Evolutionary conservation across 2,113 vertebrate genomes (phyloP).

Genomic region (Bothrops jararaca): DNA sequence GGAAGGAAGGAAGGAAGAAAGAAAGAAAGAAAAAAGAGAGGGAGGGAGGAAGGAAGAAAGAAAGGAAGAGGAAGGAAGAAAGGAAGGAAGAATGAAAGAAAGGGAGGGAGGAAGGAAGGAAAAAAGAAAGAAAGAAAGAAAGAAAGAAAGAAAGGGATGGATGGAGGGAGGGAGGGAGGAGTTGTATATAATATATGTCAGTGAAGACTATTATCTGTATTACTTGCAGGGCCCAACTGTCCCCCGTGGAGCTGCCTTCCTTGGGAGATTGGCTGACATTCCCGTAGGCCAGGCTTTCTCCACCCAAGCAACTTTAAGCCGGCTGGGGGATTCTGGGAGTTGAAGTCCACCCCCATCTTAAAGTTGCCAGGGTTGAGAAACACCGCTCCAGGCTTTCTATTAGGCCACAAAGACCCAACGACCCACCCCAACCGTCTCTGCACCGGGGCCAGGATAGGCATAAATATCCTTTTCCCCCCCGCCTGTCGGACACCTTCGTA

Average conservation of each 20-base stretch:
- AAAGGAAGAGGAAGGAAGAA: rapidly evolving
- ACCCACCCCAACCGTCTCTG: not conserved
- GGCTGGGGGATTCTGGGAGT: not conserved
- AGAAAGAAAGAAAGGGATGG: too few relatives aligned
- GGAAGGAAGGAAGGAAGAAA: rapidly evolving
- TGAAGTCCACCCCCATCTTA: not conserved
- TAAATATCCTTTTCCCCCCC: not conserved
- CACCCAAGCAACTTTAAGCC: too few relatives aligned
- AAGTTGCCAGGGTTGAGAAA: not conserved
- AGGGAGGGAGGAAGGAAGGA: too few relatives aligned
- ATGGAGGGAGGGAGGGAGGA: too few relatives aligned
- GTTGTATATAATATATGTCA: too few relatives aligned
- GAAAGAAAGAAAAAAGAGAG: rapidly evolving
- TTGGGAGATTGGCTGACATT: not conserved
- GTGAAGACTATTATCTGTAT: too few relatives aligned
- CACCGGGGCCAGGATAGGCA: not conserved
- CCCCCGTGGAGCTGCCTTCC: not conserved
- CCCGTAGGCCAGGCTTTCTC: too few relatives aligned
- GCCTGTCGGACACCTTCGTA: not conserved
- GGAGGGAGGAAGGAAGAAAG: rapidly evolving
- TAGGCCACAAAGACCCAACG: not conserved
- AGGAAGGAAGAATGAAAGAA: too few relatives aligned
- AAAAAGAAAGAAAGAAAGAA: too few relatives aligned
- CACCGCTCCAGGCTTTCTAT: not conserved
- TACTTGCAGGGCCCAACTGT: too few relatives aligned